Evolutionary conservation across 1,140 invertebrate species (phyloP), one percentile per base, ranked within the genome.

Genomic region (Carposina sasakii): DNA sequence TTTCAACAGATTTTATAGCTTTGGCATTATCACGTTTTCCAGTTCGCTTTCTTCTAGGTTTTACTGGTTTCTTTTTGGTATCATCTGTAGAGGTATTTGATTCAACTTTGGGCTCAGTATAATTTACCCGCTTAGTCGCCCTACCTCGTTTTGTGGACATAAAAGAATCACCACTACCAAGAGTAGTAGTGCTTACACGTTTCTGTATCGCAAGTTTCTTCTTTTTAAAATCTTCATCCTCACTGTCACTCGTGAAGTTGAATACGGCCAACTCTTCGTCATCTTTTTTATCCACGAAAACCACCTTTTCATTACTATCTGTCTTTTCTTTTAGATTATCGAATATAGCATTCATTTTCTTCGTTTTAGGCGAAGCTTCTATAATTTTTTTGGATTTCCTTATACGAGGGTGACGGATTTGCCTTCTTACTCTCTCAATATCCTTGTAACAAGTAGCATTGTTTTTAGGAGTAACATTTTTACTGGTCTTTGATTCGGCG

Each of bases 211-310:
- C 51, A 13, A 54, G 5, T 42, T 60, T 63, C 30, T 62, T 65
- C 23, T 53, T 52, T 37, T 67, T 67, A 40, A 75, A 68, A 42
- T 66, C 57, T 13, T 71, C 70, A 52, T 78, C 71, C 17, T 78
- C 77, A 52, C 72, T 78, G 13, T 77, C 75, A 41, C 67, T 76
- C 0, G 63, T 55, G 48, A 60, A 74, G 49, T 79, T 76, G 43
- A 73, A 79, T 5, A 71, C 39, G 2, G 60, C 59, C 1, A 56
- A 24, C 24, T 61, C 48, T 42, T 50, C 49, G 16, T 53, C 42
- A 8, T 44, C 41, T 21, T 53, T 67, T 52, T 52, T 65, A 37
- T 68, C 58, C 2, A 44, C 67, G 3, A 71, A 23, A 9, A 26
- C 59, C 12, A 72, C 52, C 19, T 63, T 57, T 33, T 60, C 47